A percentile compares a stretch with the other conserved stretches of the same genome.
Evolutionary conservation across 2,113 vertebrate genomes (phyloP).

Genomic region (Myiopsitta monachus): DNA sequence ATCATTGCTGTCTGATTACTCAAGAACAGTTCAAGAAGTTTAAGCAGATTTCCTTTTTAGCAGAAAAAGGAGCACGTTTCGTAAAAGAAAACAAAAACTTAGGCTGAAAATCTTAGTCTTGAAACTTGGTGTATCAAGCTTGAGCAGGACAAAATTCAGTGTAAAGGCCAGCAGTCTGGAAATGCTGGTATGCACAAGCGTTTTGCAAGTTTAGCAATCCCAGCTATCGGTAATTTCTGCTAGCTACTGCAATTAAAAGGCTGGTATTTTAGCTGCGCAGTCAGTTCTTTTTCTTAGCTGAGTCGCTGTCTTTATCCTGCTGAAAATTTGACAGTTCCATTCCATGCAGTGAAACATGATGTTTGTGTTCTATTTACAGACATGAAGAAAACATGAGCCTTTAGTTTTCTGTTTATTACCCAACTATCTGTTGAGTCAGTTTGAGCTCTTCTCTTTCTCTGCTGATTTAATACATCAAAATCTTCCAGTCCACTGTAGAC

Average conservation of each 20-base stretch:
- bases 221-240: not conserved
- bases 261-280: not conserved
- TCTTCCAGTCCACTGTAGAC: not conserved
- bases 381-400: not conserved
- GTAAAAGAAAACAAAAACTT: not conserved
- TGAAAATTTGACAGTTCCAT: not conserved
- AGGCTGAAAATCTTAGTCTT: not conserved
- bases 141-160: not conserved
- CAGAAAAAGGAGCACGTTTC: not conserved
- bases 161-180: not conserved
- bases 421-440: not conserved
- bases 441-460: not conserved
- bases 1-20: not conserved
- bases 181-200: not conserved
- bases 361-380: not conserved
- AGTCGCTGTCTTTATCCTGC: not conserved
- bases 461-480: not conserved
- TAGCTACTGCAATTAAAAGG: not conserved
- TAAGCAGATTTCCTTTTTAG: not conserved
- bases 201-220: not conserved
- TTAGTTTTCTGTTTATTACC: not conserved
- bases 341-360: not conserved
- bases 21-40: not conserved
- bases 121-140: not conserved
- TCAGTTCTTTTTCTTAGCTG: not conserved